Evolutionary conservation across 92 coral and sea anemone species (phyloP), one percentile per base, ranked within the genome.

Genomic region (Montipora capitata): DNA sequence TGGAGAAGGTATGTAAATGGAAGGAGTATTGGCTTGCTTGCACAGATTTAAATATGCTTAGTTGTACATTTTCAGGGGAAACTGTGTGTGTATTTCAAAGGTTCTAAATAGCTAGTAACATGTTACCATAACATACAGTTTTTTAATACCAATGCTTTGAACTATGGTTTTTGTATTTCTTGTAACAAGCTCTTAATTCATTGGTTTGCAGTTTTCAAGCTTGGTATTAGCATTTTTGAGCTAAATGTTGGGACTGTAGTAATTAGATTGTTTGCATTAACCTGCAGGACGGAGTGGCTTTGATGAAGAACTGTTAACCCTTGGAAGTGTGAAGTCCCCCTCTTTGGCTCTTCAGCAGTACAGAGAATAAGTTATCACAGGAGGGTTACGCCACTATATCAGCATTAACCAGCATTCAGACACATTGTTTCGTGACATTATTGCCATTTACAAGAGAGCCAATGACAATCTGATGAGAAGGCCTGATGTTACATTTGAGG

Each of bases 401-500:
- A 43, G 16, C 39, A 82, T 82, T 18, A 63, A 82, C 75, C 52
- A 84, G 6, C 58, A 84, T 44, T 85, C 85, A 10, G 39, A 68
- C 45, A 74, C 80, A 16, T 85, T 85, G 48, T 82, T 85, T 7
- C 15, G 76, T 49, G 74, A 85, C 74, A 68, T 76, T 39, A 62
- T 76, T 85, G 42, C 35, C 61, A 85, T 85, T 12, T 85, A 58
- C 63, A 85, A 85, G 45, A 76, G 83, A 49, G 41, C 51, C 43
- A 83, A 75, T 39, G 48, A 73, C 6, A 63, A 85, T 11, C 89
- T 85, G 68, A 85, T 51, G 75, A n/a, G n/a, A 12, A 39, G 72
- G 40, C 89, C 89, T 27, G 89, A 85, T 61, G 79, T 85, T 17
- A 68, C 66, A 12, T 85, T 76, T 69, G 49, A 38, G 73, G 73